Base-by-base conservation (phyloP, 1,140 invertebrate genomes). In the Euwallacea similis region DNA sequence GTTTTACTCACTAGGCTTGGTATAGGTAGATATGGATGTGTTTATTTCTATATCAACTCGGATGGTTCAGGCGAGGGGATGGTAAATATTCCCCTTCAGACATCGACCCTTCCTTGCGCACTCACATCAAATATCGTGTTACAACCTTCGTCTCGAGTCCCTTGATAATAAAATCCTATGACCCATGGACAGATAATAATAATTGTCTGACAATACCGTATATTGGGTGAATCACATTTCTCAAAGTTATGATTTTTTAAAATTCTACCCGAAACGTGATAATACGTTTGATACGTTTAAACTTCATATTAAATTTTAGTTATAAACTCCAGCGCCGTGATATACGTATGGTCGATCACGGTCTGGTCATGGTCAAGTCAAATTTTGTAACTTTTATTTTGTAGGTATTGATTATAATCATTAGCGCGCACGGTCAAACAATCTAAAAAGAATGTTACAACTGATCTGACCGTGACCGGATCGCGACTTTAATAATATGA, bases 1-100 rank as follows among this genome's bases (percentile, higher is more conserved):
- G 91, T 76, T 91, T 90, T 74, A 90, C 89, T 2, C 91, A 90
- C 74, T 91, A 90, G 90, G 88, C 90, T 9, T 89, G 87, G 83
- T 91, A 91, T 75, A 85, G 87, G 86, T 87, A 80, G 77, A 67
- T 46, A 43, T 56, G 10, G 13, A 6, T 10, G 16, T 0, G 13
- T 0, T 73, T 55, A 50, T 56, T 44, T 6, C 50, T 16, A 16
- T 2, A n/a, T 16, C 42, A 42, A 61, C 6, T 11, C 3, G 8
- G 11, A 11, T 61, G 64, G 74, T 33, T 33, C 21, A 86, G 89
- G 70, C 86, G 86, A 74, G 87, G 85, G 6, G 82, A 84, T 70
- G 90, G 88, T 15, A 89, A 88, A 76, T 91, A 86, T 78, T 78
- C 83, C 8, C 88, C 89, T 2, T 86, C 87, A 67, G 86, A 90